Evolutionary conservation across 2,888 invertebrate genomes (phyloP).

Genomic region (Torymus tubicola): DNA sequence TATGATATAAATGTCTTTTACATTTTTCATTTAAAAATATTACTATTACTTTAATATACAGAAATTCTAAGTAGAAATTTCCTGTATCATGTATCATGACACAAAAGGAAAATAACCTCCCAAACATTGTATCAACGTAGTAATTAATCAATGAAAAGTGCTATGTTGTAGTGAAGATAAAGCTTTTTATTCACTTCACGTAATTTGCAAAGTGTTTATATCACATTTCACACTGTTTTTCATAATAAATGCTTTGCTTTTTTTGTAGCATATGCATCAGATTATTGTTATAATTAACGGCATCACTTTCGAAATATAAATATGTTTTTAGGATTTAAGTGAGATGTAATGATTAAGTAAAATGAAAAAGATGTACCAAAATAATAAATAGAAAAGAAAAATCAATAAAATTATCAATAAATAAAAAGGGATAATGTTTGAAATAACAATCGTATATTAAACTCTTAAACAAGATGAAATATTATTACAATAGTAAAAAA

Average conservation of each 20-base stretch:
- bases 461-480: conserved; percentile 9
- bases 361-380: conserved; percentile 50
- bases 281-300: conserved; percentile 28
- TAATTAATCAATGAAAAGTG: conserved; percentile 75
- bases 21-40: background rate
- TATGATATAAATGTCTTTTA: conserved; percentile 52
- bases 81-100: background rate
- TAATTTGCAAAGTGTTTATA: conserved; percentile 71
- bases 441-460: background rate
- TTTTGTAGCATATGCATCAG: conserved; percentile 22
- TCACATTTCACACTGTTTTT: conserved; percentile 67
- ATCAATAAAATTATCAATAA: conserved; percentile 11
- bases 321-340: conserved; percentile 30
- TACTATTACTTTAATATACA: background rate
- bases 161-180: conserved; percentile 70
- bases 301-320: conserved; percentile 42
- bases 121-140: conserved; percentile 71
- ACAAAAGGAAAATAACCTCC: conserved; percentile 74
- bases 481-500: conserved; percentile 16
- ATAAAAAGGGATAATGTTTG: background rate
- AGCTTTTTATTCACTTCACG: conserved; percentile 75
- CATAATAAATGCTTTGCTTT: conserved; percentile 46
- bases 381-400: conserved; percentile 13
- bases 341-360: conserved; percentile 42
- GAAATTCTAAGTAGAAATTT: background rate